These are phyloP conservation scores for Lepidostoma basale DNA, from an alignment of 1,140 invertebrate species.

Conservation along the genomic window DNA sequence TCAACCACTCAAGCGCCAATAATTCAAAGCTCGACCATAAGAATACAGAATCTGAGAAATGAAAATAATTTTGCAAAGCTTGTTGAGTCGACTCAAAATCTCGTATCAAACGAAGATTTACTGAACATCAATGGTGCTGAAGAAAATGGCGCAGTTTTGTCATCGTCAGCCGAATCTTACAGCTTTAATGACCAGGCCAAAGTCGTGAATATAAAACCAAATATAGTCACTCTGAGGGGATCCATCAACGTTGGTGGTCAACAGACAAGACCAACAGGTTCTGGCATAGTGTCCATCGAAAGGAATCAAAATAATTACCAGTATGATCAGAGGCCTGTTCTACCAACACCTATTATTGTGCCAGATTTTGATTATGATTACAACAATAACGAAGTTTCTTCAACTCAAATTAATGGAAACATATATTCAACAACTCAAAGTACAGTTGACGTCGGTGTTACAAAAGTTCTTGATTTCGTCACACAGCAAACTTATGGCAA, in stretches of 20 bases:
- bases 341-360: constrained; percentile 51
- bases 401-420: constrained; percentile 19
- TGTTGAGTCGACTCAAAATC: constrained; percentile 61
- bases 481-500: constrained; percentile 39
- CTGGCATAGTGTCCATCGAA: constrained; percentile 43
- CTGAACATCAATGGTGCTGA: constrained; percentile 61
- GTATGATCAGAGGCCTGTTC: not conserved
- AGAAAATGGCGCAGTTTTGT: constrained; percentile 50
- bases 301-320: not conserved
- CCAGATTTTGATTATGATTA: constrained; percentile 47
- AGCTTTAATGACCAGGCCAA: constrained; percentile 11
- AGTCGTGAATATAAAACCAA: constrained; percentile 26
- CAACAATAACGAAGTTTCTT: constrained; percentile 21
- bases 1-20: not conserved
- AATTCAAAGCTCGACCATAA: constrained; percentile 3
- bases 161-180: constrained; percentile 42
- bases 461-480: not conserved
- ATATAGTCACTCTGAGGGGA: constrained; percentile 25
- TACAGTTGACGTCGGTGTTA: constrained; percentile 38
- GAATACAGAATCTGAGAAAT: not conserved
- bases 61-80: constrained; percentile 55
- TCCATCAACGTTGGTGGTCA: constrained; percentile 27
- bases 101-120: constrained; percentile 63
- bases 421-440: constrained; percentile 45
- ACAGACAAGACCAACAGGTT: constrained; percentile 33